A percentile compares a stretch with the other conserved stretches of the same genome.
Conservation (phyloP, 2,113 vertebrate species). For the Alces alces region DNA sequence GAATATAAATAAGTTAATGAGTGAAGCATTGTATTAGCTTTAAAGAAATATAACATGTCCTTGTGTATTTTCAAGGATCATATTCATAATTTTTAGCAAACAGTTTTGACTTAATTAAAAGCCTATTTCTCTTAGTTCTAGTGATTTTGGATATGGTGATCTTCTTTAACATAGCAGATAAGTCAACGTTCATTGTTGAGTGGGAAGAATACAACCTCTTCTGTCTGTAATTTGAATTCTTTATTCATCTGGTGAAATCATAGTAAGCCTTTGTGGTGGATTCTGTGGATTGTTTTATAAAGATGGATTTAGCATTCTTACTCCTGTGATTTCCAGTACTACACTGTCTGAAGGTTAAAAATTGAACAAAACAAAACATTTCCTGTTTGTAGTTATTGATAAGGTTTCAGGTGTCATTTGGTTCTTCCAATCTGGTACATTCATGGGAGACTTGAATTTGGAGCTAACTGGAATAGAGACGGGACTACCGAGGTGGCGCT, state of each 20-base stretch:
- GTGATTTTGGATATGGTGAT: neutral
- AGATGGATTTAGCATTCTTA: neutral
- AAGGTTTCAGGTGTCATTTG: neutral
- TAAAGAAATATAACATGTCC: neutral
- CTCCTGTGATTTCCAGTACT: neutral
- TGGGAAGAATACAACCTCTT: neutral
- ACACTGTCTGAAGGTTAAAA: neutral
- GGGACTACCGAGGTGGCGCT: neutral
- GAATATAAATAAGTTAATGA: neutral
- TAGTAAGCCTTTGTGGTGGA: neutral
- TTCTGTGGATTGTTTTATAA: neutral
- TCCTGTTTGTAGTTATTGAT: neutral
- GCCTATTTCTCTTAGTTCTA: neutral
- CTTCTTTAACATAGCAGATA: neutral
- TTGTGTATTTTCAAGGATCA: neutral
- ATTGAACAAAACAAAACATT: neutral
- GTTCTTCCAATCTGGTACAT: neutral
- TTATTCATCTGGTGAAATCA: neutral
- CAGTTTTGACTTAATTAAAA: neutral
- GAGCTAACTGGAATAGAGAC: neutral
- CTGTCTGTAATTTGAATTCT: neutral
- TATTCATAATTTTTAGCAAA: neutral
- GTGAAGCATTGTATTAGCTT: neutral
- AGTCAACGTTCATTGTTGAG: neutral
- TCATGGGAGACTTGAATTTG: neutral